Percentiles rank a stretch among this genome's conserved stretches.
These are phyloP conservation scores for Crotalus viridis DNA, from an alignment of 2,113 vertebrate genomes.

Conservation along the genomic window DNA sequence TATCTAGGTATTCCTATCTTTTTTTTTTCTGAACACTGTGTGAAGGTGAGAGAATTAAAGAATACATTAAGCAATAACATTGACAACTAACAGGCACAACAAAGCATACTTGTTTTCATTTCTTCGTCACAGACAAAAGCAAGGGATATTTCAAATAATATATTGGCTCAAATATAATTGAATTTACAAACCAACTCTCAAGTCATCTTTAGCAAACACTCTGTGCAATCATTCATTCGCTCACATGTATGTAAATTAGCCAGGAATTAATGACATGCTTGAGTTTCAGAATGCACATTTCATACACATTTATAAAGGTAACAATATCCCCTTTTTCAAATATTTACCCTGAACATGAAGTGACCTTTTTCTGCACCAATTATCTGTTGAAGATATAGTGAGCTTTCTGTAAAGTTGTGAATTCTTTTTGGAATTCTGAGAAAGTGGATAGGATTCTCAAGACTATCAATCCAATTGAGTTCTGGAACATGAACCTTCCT, in stretches of 20 bases:
- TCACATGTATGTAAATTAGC: background rate
- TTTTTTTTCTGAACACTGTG: background rate
- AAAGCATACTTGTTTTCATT: fast-evolving
- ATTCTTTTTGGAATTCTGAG: background rate
- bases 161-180: background rate
- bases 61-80: background rate
- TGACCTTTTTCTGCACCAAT: background rate
- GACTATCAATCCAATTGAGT: background rate
- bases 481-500: background rate
- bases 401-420: background rate
- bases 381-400: background rate
- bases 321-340: background rate
- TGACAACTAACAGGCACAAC: background rate
- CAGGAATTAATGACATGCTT: background rate
- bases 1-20: background rate
- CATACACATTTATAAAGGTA: background rate
- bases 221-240: background rate
- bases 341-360: background rate
- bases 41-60: background rate
- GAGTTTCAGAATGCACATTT: background rate
- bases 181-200: background rate
- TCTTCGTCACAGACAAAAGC: background rate
- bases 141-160: background rate
- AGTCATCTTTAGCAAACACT: background rate
- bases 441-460: background rate